Percentiles rank a stretch among this genome's conserved stretches.
Evolutionary conservation across 2,888 invertebrate genomes (phyloP).

Genomic region (Actias luna): DNA sequence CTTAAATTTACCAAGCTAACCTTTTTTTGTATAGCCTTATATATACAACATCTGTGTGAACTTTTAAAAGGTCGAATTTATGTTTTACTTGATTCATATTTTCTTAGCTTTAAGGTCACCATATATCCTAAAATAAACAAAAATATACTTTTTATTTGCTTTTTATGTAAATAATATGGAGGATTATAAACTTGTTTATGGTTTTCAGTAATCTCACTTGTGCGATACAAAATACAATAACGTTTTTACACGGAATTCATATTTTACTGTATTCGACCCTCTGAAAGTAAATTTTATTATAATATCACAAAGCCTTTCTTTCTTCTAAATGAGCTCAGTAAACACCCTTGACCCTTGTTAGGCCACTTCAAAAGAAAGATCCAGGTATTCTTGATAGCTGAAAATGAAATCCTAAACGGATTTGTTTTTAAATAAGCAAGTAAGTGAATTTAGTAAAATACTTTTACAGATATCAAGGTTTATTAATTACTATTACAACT

Average conservation of each 20-base stretch:
- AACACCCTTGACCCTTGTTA: constrained; percentile 13
- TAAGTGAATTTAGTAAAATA: not conserved
- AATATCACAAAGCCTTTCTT: constrained; percentile 13
- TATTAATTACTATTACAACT: not conserved
- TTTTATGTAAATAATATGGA: not conserved
- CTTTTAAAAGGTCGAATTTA: no score
- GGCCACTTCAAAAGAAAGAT: constrained; percentile 11
- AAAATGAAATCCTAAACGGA: not conserved
- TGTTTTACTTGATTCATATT: no score
- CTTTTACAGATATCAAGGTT: not conserved
- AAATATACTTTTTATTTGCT: not conserved
- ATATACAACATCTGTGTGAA: no score
- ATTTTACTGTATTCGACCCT: not conserved
- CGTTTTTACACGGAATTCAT: not conserved
- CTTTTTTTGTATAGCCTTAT: no score
- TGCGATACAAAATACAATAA: not conserved
- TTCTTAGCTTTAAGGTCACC: no score
- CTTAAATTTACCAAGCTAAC: no score
- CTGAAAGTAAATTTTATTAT: constrained; percentile 5
- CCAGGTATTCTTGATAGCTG: not conserved
- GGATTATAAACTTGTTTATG: not conserved
- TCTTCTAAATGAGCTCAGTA: constrained; percentile 4
- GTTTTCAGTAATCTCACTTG: not conserved
- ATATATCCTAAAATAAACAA: not conserved
- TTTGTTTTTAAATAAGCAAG: constrained; percentile 6